Evolutionary conservation across 2,113 vertebrate species (phyloP), one percentile per base, ranked within the genome.

Genomic region (Petromus typicus): DNA sequence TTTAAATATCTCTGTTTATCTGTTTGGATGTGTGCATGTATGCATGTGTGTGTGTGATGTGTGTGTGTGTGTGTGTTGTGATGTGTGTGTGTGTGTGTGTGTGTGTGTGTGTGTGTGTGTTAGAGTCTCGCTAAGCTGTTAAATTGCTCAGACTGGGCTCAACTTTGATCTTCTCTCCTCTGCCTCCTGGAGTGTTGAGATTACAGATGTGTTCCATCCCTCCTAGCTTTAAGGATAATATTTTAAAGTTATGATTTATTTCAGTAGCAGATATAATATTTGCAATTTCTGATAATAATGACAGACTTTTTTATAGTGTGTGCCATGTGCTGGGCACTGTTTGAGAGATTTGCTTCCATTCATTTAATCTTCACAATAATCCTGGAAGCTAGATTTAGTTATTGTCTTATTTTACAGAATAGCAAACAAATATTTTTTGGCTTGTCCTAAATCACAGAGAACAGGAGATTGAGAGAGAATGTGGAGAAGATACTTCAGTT

Each of bases 241-340:
- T 85, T 94, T 93, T 51, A 93, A 95, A 96, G 37, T n/a, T 64
- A 45, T 30, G 37, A 6, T 40, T 83, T 86, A 89, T 83, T 91
- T 91, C 25, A 57, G 27, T 12, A 94, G 69, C 66, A 95, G 32
- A 45, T 32, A 14, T 20, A 83, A 80, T 20, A 22, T 40, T 78
- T 86, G 22, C 25, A n/a, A 34, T 66, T 95, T 96, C 22, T 71
- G 51, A 22, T 80, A 67, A 76, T 54, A 45, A 85, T 25, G 37
- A 32, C 45, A 84, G 76, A 67, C 1, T 25, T 12, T 56, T 76
- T 51, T 17, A 5, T 7, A 48, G 37, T 34, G 32, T 4, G 76
- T 71, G 20, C 32, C 45, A 27, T 0, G 4, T 66, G 64, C 22
- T 18, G 54, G 27, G 1, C 51, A 76, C 4, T 82, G 30, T 79